Percentiles rank a stretch among this genome's conserved stretches.
phyloP scores from a whole-genome alignment of 2,113 vertebrate species.

The Hirundichthys speculiger region DNA sequence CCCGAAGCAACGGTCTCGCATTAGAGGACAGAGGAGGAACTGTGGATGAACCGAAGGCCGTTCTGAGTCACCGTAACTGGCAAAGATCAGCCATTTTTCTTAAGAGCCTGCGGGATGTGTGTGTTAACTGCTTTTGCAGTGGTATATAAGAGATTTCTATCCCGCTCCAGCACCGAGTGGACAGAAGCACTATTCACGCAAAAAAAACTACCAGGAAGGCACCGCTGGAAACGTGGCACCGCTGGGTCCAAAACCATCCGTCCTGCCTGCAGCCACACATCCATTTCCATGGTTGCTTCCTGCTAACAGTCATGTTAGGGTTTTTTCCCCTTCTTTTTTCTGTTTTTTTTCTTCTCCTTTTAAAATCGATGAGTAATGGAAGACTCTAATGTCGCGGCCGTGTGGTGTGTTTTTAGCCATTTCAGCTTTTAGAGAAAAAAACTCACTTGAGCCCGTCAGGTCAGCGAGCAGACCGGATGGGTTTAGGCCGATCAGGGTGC shows the following conservation, averaged over 20 bases:
- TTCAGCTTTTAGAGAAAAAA: not conserved
- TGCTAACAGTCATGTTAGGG: not conserved
- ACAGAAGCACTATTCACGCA: conserved; percentile 37
- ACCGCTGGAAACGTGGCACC: conserved; percentile 46
- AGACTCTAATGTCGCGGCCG: not conserved
- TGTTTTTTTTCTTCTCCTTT: not conserved
- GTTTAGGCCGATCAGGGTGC: too few species aligned
- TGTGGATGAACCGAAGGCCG: conserved; percentile 11
- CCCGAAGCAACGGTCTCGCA: conserved; percentile 29
- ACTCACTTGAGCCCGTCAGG: not conserved
- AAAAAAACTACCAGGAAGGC: conserved; percentile 7
- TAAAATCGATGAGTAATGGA: not conserved
- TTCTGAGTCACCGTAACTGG: not conserved
- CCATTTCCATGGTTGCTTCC: conserved; percentile 28
- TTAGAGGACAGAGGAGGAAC: conserved; percentile 2
- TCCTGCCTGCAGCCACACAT: conserved; percentile 25
- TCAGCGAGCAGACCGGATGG: not conserved
- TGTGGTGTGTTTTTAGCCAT: not conserved
- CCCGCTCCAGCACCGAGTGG: not conserved
- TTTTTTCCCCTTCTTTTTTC: not conserved
- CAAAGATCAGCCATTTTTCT: too few species aligned
- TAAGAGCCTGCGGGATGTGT: too few species aligned
- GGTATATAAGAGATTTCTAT: not conserved
- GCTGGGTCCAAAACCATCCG: conserved; percentile 35
- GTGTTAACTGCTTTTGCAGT: not conserved